Conservation (phyloP, 2,113 vertebrate genomes). For the Eulemur macaco region DNA sequence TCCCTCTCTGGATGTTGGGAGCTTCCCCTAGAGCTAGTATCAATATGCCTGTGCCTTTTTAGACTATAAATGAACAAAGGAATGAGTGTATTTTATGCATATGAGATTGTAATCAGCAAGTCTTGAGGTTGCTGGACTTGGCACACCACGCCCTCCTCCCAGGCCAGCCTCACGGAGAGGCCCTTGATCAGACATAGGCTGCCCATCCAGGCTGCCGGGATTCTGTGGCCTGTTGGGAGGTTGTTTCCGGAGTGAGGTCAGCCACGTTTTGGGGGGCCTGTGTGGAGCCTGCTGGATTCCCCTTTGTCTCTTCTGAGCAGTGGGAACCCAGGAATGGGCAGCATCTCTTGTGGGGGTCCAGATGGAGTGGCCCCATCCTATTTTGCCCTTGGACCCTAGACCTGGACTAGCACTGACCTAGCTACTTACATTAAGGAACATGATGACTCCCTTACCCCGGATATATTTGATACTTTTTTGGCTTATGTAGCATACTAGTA, state of each 20-base stretch:
- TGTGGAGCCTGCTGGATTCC: not conserved
- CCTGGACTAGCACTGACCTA: not conserved
- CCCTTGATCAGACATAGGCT: not conserved
- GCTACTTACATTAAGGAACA: not conserved
- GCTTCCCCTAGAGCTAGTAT: not conserved
- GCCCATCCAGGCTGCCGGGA: rapidly evolving
- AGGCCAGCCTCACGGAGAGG: not conserved
- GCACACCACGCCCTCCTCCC: not conserved
- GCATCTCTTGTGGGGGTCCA: not conserved
- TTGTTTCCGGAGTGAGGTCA: not conserved
- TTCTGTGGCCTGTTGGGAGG: not conserved
- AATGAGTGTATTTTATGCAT: not conserved
- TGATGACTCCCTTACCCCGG: no score
- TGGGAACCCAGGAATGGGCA: not conserved
- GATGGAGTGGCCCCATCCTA: not conserved
- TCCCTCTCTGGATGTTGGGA: not conserved
- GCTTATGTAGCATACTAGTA: not conserved
- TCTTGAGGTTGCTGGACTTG: not conserved
- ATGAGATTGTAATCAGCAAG: not conserved
- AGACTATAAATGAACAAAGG: not conserved
- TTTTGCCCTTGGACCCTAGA: not conserved
- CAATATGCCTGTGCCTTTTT: not conserved
- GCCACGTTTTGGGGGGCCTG: not conserved
- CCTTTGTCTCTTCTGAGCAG: not conserved
- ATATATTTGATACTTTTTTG: not conserved